Conservation (phyloP, 2,797 vertebrate species). For the Epinephelus coioides region DNA sequence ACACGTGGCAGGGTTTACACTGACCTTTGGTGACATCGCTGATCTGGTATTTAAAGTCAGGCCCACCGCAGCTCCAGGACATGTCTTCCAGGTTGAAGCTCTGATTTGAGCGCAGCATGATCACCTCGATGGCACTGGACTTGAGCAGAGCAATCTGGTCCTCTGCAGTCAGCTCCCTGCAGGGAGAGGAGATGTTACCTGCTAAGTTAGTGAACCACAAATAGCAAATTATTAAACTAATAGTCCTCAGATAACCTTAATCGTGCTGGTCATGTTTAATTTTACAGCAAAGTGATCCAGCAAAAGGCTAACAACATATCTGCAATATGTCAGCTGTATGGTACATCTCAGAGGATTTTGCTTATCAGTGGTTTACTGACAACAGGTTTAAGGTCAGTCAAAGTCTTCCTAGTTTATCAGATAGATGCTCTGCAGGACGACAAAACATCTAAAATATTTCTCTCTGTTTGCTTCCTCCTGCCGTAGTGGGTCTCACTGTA, state of each 20-base stretch:
- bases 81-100: constrained; percentile 96
- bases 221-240: constrained; percentile 8
- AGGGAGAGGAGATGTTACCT: constrained; percentile 5
- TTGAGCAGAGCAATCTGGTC: constrained; percentile 98
- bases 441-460: not conserved
- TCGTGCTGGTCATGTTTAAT: not conserved
- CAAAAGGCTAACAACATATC: not conserved
- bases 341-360: constrained; percentile 18
- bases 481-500: not conserved
- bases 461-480: constrained; percentile 1
- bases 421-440: not conserved
- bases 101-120: constrained; percentile 98
- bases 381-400: constrained; percentile 21
- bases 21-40: constrained; percentile 94
- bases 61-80: constrained; percentile 95
- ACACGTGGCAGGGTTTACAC: constrained; percentile 46
- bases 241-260: not conserved
- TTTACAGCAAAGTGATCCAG: not conserved
- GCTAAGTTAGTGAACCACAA: not conserved
- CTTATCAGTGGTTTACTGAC: constrained; percentile 39
- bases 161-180: constrained; percentile 93
- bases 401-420: constrained; percentile 35
- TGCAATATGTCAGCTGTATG: not conserved
- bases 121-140: constrained; percentile 97
- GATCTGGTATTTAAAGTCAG: constrained; percentile 93